A percentile compares a stretch with the other conserved stretches of the same genome.
Conservation (phyloP, 64 coral and sea anemone genomes). For the Montipora efflorescens region DNA sequence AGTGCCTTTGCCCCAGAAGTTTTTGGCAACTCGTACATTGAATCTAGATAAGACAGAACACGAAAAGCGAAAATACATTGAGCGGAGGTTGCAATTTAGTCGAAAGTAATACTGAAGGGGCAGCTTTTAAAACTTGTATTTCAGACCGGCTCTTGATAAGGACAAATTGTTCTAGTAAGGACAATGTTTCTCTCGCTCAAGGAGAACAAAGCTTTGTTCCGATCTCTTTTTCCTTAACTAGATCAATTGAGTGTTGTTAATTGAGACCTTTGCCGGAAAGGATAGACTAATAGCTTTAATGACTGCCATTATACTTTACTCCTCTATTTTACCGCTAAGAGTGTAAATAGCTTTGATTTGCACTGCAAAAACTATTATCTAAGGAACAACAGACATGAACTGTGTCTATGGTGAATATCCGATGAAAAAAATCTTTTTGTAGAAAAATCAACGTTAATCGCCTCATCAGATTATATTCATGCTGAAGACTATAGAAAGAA, state of each 20-base stretch:
- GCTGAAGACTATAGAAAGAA: not conserved
- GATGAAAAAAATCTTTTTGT: slow-evolving; percentile 29
- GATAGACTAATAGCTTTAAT: slow-evolving; percentile 27
- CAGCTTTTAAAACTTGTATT: not conserved
- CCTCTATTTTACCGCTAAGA: not conserved
- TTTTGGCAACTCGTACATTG: not conserved
- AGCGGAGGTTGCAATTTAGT: no score
- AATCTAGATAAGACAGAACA: not conserved
- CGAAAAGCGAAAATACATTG: no score
- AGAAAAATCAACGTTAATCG: not conserved
- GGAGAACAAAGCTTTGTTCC: no score
- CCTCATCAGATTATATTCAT: slow-evolving; percentile 13
- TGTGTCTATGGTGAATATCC: slow-evolving; percentile 6
- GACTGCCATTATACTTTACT: not conserved
- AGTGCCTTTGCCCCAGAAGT: not conserved
- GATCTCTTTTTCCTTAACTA: no score
- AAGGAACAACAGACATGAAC: not conserved
- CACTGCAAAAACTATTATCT: not conserved
- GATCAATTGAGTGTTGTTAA: not conserved
- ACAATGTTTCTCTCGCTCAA: no score
- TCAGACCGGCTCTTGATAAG: no score
- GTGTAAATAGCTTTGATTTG: slow-evolving; percentile 35
- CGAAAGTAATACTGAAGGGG: no score
- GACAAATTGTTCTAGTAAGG: no score
- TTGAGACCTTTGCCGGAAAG: not conserved